These are phyloP conservation scores for Brachyhypopomus occidentalis DNA, from an alignment of 2,113 vertebrate genomes.

Conservation along the genomic window DNA sequence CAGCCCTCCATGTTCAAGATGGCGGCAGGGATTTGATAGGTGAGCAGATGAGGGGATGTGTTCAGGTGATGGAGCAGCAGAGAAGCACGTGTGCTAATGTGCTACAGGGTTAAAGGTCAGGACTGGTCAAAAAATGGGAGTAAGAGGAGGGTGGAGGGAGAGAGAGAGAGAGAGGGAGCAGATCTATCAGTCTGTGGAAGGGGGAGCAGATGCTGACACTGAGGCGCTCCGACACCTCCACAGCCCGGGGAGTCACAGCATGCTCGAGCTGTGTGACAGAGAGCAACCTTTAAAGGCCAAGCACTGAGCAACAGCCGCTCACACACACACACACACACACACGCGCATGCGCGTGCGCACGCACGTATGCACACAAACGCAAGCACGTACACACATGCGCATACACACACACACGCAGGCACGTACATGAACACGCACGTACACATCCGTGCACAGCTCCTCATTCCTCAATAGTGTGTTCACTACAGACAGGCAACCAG, in stretches of 20 bases:
- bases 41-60: not conserved
- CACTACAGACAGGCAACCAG: not conserved
- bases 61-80: slow-evolving; percentile 32
- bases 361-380: no score
- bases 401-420: no score
- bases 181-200: slow-evolving; percentile 45
- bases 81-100: slow-evolving; percentile 55
- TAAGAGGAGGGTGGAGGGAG: not conserved
- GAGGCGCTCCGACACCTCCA: slow-evolving; percentile 70
- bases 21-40: slow-evolving; percentile 16
- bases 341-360: no score
- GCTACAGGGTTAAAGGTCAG: slow-evolving; percentile 58
- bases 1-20: slow-evolving; percentile 1
- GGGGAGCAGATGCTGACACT: slow-evolving; percentile 70
- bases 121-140: slow-evolving; percentile 31
- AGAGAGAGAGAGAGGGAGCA: slow-evolving; percentile 33
- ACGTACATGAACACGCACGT: no score
- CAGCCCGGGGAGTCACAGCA: slow-evolving; percentile 68
- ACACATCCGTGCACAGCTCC: no score
- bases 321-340: slow-evolving; percentile 17
- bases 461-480: not conserved
- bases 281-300: slow-evolving; percentile 81
- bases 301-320: slow-evolving; percentile 69
- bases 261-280: slow-evolving; percentile 75
- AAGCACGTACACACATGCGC: slow-evolving; percentile 7